phyloP scores from a whole-genome alignment of 2,888 invertebrate genomes.

The Lampropteryx suffumata region DNA sequence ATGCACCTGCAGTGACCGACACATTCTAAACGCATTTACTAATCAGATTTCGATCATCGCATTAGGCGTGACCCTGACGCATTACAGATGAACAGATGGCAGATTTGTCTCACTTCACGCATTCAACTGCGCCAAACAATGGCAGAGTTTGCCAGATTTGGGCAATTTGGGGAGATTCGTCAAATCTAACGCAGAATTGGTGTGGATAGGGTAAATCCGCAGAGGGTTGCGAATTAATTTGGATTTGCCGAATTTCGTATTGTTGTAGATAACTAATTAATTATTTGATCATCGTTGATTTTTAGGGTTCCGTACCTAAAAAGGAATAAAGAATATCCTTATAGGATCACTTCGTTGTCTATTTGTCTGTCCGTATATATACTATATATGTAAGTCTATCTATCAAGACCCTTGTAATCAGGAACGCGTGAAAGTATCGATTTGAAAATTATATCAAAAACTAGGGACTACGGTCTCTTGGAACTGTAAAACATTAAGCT shows the following conservation, averaged over 20 bases:
- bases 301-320: too few species aligned
- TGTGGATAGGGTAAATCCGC: conserved; percentile 52
- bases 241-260: conserved; percentile 6
- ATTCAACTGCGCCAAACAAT: conserved; percentile 38
- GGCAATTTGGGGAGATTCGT: conserved; percentile 59
- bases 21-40: conserved; percentile 47
- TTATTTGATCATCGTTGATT: too few species aligned
- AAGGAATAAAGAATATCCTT: too few species aligned
- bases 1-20: conserved; percentile 57
- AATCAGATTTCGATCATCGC: conserved; percentile 60
- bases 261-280: too few species aligned
- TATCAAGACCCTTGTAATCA: too few species aligned
- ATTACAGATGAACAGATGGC: conserved; percentile 53
- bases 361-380: too few species aligned
- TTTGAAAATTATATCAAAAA: too few species aligned
- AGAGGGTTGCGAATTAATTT: conserved; percentile 33
- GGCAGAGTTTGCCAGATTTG: conserved; percentile 30
- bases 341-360: too few species aligned
- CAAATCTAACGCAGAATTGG: conserved; percentile 63
- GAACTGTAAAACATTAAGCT: too few species aligned
- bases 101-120: conserved; percentile 45
- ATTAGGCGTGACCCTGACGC: conserved; percentile 55
- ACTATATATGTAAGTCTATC: too few species aligned
- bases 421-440: too few species aligned
- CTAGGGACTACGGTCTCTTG: too few species aligned